Evolutionary conservation across 2,113 vertebrate species (phyloP), one percentile per base, ranked within the genome.

Genomic region (Synodontis membranacea): DNA sequence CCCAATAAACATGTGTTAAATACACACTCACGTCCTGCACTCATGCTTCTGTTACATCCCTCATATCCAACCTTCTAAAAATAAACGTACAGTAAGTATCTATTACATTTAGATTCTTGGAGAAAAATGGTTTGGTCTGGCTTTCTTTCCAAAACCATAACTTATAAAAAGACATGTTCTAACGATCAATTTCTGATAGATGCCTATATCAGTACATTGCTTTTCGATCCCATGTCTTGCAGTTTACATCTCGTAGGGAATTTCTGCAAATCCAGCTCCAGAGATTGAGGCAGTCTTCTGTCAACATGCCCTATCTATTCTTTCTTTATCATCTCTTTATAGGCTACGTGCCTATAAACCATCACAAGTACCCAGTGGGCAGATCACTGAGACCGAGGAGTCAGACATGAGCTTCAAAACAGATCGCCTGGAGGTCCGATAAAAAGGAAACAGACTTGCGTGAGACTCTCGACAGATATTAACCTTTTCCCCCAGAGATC

Each of bases 301-400:
- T 87, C 91, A 92, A 93, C 89, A 92, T 92, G 92, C 81, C 86
- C 86, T 86, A 88, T 88, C 88, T 87, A 92, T 93, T 88, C 81
- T 9, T 64, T 88, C 75, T 92, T 92, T 91, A 93, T 87, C 89
- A 92, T 88, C 89, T 88, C 84, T 90, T 91, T 11, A 86, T 90
- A 19, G 31, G 54, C 6, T n/a, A 60, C 19, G 83, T 75, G 19
- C 31, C 34, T 84, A 15, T 58, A 39, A 84, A 48, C 23, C 37
- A 44, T 54, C 52, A 56, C 66, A 5, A 92, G 76, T 85, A 85
- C 44, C 86, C 56, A 87, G 87, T 84, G 56, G 83, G 72, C 90
- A 93, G 91, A 92, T 80, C 56, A 86, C 42, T 44, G 42, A 54
- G 60, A 90, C 83, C 83, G 89, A 90, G 89, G 84, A 83, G 85